Evolutionary conservation across 2,888 invertebrate species (phyloP).

Genomic region (Dilophus febrilis): DNA sequence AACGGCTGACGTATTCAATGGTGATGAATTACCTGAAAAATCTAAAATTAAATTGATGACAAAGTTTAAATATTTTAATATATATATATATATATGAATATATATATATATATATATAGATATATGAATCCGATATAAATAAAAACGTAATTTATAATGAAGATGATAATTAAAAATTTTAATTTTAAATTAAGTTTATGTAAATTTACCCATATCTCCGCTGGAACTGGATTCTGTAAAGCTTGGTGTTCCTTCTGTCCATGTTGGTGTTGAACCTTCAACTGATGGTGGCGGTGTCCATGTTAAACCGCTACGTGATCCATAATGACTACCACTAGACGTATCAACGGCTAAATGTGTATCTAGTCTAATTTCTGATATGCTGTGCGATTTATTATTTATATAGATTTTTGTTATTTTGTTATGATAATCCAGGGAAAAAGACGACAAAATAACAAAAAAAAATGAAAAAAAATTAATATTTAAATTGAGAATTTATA

Average conservation of each 20-base stretch:
- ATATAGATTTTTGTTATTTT: too few species aligned
- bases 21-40: conserved; percentile 42
- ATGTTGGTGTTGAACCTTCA: conserved; percentile 88
- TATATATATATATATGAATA: too few species aligned
- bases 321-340: conserved; percentile 32
- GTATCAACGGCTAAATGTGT: conserved; percentile 33
- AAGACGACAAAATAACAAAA: conserved; percentile 4
- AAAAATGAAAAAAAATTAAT: background rate
- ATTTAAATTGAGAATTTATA: background rate
- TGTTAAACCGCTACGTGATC: conserved; percentile 33
- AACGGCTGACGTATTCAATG: conserved; percentile 29
- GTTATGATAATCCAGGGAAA: conserved; percentile 55
- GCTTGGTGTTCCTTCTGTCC: conserved; percentile 96
- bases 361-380: conserved; percentile 56
- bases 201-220: conserved; percentile 60
- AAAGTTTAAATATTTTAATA: too few species aligned
- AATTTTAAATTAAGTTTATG: too few species aligned
- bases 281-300: conserved; percentile 78
- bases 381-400: too few species aligned
- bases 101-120: too few species aligned
- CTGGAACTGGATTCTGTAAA: conserved; percentile 94
- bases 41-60: conserved; percentile 7
- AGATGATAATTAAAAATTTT: too few species aligned
- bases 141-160: too few species aligned
- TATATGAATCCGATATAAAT: too few species aligned